These are phyloP conservation scores for Cettia cetti DNA, from an alignment of 2,113 vertebrate species.

Conservation along the genomic window DNA sequence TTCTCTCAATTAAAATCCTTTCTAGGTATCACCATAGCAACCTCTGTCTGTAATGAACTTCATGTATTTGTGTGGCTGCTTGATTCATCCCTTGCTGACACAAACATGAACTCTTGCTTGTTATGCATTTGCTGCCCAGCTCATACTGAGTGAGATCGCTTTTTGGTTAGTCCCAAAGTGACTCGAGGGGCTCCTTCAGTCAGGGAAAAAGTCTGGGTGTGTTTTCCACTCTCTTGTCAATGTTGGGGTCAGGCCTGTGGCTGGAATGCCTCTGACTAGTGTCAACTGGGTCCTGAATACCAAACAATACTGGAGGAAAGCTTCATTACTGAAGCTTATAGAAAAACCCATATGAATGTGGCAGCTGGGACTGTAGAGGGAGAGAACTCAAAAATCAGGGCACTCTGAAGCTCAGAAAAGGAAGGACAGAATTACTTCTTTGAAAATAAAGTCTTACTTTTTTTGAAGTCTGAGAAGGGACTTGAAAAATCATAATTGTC, in stretches of 20 bases:
- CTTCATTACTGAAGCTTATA: not conserved
- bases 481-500: not conserved
- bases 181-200: not conserved
- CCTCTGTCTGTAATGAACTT: not conserved
- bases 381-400: not conserved
- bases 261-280: not conserved
- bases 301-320: not conserved
- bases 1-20: slow-evolving; percentile 21
- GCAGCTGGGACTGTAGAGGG: not conserved
- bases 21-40: slow-evolving; percentile 44
- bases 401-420: not conserved
- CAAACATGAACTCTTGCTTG: not conserved
- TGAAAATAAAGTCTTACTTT: not conserved
- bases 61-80: not conserved
- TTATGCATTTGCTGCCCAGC: not conserved
- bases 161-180: not conserved
- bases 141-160: not conserved
- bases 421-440: not conserved
- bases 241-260: not conserved
- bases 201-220: not conserved
- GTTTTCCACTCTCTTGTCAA: not conserved
- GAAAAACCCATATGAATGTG: not conserved
- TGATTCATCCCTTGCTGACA: slow-evolving; percentile 28
- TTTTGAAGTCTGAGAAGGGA: not conserved
- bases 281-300: not conserved